A percentile compares a stretch with the other conserved stretches of the same genome.
Conservation (phyloP, 2,888 invertebrate genomes). For the Mimachlamys varia region DNA sequence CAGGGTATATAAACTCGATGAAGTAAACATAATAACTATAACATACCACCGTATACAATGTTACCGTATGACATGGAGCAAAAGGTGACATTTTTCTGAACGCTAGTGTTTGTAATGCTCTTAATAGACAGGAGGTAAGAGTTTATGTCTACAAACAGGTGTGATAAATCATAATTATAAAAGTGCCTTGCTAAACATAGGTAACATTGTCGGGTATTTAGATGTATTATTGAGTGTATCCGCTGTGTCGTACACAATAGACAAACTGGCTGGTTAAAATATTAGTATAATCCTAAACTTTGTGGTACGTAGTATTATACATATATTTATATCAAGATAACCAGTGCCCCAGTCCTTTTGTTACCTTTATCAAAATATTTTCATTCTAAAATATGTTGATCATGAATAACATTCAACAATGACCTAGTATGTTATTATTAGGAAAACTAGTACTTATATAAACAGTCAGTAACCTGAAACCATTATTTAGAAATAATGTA, state of each 20-base stretch:
- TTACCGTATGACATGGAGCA: neutral
- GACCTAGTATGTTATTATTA: neutral
- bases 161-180: slow-evolving; percentile 11
- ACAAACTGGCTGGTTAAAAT: neutral
- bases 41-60: neutral
- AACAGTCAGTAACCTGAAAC: neutral
- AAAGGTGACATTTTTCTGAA: neutral
- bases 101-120: neutral
- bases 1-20: neutral
- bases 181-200: neutral
- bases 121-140: neutral
- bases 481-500: neutral
- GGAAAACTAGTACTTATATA: neutral
- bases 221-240: neutral
- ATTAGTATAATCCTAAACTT: neutral
- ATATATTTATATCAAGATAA: neutral
- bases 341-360: neutral
- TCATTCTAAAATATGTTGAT: neutral
- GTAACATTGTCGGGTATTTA: neutral
- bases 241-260: too few species aligned
- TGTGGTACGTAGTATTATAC: neutral
- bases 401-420: neutral
- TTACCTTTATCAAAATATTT: slow-evolving; percentile 19
- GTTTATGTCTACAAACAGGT: neutral
- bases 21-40: neutral